Percentiles rank a stretch among this genome's conserved stretches.
These are phyloP conservation scores for Chinchilla lanigera DNA, from an alignment of 2,113 vertebrate species.

Conservation along the genomic window DNA sequence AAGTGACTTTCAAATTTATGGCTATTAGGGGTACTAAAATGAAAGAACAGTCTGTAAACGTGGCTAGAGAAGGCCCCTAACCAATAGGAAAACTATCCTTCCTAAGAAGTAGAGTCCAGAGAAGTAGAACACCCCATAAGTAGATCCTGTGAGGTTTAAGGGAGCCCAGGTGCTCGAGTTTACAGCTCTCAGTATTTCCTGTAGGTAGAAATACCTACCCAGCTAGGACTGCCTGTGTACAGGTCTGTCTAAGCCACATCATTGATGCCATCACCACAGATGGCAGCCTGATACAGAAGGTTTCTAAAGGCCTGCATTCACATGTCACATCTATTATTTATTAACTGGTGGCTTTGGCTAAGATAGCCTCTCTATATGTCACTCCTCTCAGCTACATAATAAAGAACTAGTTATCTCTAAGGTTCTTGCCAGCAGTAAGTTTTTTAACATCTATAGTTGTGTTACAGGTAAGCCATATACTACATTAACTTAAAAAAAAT, in stretches of 20 bases:
- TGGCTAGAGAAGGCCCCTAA: background rate
- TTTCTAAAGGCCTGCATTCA: background rate
- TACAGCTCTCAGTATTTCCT: fast-evolving
- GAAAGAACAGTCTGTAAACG: background rate
- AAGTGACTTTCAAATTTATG: background rate
- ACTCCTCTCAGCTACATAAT: background rate
- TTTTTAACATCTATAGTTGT: background rate
- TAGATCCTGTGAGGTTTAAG: fast-evolving
- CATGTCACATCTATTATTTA: background rate
- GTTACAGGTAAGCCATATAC: background rate
- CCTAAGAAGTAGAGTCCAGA: background rate
- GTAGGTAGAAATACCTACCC: background rate
- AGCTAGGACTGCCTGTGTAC: background rate
- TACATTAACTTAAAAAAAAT: background rate
- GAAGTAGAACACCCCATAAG: background rate
- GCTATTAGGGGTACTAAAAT: background rate
- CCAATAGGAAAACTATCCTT: background rate
- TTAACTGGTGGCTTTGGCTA: background rate
- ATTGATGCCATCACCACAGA: background rate
- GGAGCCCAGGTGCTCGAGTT: background rate
- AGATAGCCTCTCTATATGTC: background rate
- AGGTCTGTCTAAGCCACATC: background rate
- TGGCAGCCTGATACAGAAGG: background rate
- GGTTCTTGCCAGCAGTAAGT: background rate
- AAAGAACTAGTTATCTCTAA: background rate